Evolutionary conservation across 1,140 invertebrate genomes (phyloP).

Genomic region (Zaprionus kolodkinae): DNA sequence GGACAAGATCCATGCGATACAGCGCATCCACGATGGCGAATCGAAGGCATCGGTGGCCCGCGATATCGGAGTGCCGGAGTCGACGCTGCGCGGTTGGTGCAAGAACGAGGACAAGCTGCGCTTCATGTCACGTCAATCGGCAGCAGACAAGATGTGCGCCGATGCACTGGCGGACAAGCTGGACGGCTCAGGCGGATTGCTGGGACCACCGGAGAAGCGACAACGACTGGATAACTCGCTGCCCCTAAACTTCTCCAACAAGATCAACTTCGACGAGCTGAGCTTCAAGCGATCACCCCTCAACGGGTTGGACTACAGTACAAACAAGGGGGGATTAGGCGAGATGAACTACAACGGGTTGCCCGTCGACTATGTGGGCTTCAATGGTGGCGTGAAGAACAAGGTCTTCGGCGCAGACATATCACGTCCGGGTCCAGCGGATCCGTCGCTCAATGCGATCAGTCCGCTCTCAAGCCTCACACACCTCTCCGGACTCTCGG

Average conservation of each 20-base stretch:
- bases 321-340: slow-evolving; percentile 70
- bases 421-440: slow-evolving; percentile 56
- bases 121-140: slow-evolving; percentile 88
- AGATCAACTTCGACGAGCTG: slow-evolving; percentile 80
- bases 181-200: slow-evolving; percentile 84
- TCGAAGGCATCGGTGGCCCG: slow-evolving; percentile 92
- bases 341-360: slow-evolving; percentile 74
- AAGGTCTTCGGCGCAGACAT: slow-evolving; percentile 82
- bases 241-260: slow-evolving; percentile 83
- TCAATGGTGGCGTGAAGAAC: slow-evolving; percentile 64
- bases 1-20: slow-evolving; percentile 91
- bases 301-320: slow-evolving; percentile 77
- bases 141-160: slow-evolving; percentile 85
- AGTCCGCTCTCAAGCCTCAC: slow-evolving; percentile 86
- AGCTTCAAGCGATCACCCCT: slow-evolving; percentile 70
- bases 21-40: slow-evolving; percentile 91
- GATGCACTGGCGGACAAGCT: slow-evolving; percentile 75
- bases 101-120: slow-evolving; percentile 92
- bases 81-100: slow-evolving; percentile 92
- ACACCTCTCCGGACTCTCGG: slow-evolving; percentile 85
- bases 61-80: slow-evolving; percentile 92
- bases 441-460: slow-evolving; percentile 86
- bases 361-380: slow-evolving; percentile 70
- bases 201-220: slow-evolving; percentile 85
- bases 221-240: slow-evolving; percentile 83